A percentile compares a stretch with the other conserved stretches of the same genome.
Conservation (phyloP, 2,888 invertebrate species). For the Anthophora plumipes region DNA sequence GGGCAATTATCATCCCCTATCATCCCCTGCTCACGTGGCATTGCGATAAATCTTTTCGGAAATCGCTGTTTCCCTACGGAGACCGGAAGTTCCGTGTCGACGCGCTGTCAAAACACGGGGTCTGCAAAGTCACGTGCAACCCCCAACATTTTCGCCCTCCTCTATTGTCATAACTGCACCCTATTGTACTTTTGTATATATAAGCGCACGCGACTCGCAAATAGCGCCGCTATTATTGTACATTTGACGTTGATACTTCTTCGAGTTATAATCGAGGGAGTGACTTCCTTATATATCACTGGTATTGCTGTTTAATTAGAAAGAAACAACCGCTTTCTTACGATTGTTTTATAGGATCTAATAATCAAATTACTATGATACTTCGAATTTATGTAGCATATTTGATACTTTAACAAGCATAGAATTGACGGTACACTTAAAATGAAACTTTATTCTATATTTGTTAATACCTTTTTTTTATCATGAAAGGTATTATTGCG, state of each 20-base stretch:
- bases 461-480: too few species aligned
- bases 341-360: too few species aligned
- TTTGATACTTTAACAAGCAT: too few species aligned
- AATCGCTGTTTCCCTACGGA: constrained; percentile 70
- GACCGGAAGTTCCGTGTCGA: constrained; percentile 79
- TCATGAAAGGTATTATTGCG: too few species aligned
- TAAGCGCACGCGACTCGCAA: constrained; percentile 56
- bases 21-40: constrained; percentile 74
- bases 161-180: constrained; percentile 75
- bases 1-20: constrained; percentile 70
- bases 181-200: constrained; percentile 56
- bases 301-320: constrained; percentile 14
- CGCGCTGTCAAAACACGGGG: constrained; percentile 82
- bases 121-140: constrained; percentile 79
- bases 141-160: constrained; percentile 77
- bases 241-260: not conserved
- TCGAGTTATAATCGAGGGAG: constrained; percentile 12
- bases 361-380: too few species aligned
- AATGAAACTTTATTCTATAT: too few species aligned
- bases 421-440: too few species aligned
- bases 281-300: not conserved
- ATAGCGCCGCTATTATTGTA: constrained; percentile 47
- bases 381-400: too few species aligned
- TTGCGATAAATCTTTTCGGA: constrained; percentile 77
- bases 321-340: not conserved